These are phyloP conservation scores for Typhlomys cinereus DNA, from an alignment of 2,113 vertebrate species.

Conservation along the genomic window DNA sequence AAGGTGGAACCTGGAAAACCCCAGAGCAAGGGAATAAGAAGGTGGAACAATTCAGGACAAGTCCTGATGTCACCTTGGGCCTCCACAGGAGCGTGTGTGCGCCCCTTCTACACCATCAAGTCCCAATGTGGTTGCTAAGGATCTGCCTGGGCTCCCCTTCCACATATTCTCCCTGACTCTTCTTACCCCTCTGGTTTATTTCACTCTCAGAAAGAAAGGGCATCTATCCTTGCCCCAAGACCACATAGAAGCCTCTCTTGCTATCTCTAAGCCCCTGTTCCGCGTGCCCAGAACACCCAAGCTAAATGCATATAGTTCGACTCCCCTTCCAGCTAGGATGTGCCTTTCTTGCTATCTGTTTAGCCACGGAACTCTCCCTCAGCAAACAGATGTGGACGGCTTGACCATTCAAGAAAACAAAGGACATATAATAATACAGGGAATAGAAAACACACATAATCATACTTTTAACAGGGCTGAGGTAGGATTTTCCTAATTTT, in stretches of 20 bases:
- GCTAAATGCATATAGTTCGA: neutral
- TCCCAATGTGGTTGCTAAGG: neutral
- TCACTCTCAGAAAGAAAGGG: neutral
- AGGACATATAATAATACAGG: too few species aligned
- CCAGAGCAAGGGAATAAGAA: too few species aligned
- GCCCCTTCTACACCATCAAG: neutral
- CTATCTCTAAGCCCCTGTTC: neutral
- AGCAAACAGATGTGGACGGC: neutral
- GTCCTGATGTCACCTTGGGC: too few species aligned
- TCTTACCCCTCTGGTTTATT: neutral
- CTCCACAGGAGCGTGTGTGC: too few species aligned
- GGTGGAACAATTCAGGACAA: too few species aligned
- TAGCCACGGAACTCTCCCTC: neutral
- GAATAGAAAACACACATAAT: too few species aligned
- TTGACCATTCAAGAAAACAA: neutral
- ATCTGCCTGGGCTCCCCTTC: too few species aligned
- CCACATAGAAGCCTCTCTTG: neutral
- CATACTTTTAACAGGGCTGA: too few species aligned
- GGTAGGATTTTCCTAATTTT: too few species aligned
- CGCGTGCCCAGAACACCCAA: constrained; percentile 9
- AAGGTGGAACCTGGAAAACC: too few species aligned
- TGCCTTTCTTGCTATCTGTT: neutral
- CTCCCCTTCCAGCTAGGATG: neutral
- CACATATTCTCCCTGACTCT: accelerated
- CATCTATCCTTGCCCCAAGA: neutral